These are phyloP conservation scores for Andrena cerasifolii DNA, from an alignment of 1,140 invertebrate genomes.

Conservation along the genomic window DNA sequence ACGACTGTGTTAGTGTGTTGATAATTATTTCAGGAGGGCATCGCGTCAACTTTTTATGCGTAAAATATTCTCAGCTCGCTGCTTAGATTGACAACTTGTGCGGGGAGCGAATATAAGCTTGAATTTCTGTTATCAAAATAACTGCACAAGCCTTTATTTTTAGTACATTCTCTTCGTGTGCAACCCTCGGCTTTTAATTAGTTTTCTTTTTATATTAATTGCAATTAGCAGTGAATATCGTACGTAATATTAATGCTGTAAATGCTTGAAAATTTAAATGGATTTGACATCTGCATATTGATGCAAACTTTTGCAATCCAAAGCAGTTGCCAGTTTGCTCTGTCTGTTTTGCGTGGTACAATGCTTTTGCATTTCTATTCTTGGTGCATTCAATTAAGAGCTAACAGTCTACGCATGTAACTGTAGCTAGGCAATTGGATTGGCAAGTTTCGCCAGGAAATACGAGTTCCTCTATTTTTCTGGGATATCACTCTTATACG, in stretches of 20 bases:
- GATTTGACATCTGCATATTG: background rate
- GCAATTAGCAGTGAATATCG: background rate
- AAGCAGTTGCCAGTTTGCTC: background rate
- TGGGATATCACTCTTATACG: background rate
- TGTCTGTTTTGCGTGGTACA: slow-evolving; percentile 6
- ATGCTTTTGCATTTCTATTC: slow-evolving; percentile 38
- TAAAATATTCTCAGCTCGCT: background rate
- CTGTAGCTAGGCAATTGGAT: slow-evolving; percentile 1
- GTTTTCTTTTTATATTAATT: no score
- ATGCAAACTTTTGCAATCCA: background rate
- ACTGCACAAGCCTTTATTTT: background rate
- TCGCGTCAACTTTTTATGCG: background rate
- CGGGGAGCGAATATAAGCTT: background rate
- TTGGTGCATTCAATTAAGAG: slow-evolving; percentile 28
- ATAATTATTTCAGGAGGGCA: background rate
- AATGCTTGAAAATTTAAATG: background rate
- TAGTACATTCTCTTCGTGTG: background rate
- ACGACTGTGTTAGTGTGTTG: slow-evolving; percentile 31
- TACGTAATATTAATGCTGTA: background rate
- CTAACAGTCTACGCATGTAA: slow-evolving; percentile 7
- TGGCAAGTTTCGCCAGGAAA: slow-evolving; percentile 6
- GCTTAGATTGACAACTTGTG: no score
- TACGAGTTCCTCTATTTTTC: background rate
- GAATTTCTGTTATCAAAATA: slow-evolving; percentile 3
- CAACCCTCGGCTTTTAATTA: background rate